phyloP scores from a whole-genome alignment of 2,888 invertebrate species.

The Pteria penguin region DNA sequence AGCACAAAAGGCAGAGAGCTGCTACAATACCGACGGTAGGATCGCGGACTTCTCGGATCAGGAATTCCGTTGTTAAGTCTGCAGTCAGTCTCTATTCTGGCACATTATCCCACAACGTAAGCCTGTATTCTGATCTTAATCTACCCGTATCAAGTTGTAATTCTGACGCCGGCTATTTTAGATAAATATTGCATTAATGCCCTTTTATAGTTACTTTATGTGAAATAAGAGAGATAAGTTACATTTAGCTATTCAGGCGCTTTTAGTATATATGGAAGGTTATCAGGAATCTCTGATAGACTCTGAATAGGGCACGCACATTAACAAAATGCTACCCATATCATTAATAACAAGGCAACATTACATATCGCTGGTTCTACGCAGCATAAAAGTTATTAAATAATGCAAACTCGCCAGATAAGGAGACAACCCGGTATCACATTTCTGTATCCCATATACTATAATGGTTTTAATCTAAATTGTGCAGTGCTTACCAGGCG shows the following conservation, averaged over 20 bases:
- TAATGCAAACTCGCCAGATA: too few relatives aligned
- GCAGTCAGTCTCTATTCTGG: not conserved
- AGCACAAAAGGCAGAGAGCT: not conserved
- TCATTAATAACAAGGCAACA: not conserved
- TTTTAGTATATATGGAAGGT: not conserved
- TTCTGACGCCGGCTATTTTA: slow-evolving; percentile 26
- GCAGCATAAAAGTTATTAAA: too few relatives aligned
- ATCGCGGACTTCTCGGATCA: not conserved
- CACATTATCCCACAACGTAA: not conserved
- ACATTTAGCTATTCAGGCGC: not conserved
- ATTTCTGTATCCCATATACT: too few relatives aligned
- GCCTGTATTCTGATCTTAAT: not conserved
- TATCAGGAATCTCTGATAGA: not conserved
- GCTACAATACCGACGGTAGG: not conserved
- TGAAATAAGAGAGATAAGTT: slow-evolving; percentile 4
- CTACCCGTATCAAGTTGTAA: slow-evolving; percentile 28
- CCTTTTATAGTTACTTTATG: slow-evolving; percentile 20
- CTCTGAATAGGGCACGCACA: not conserved
- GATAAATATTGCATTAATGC: slow-evolving; percentile 22
- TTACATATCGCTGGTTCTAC: too few relatives aligned
- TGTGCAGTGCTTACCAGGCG: too few relatives aligned
- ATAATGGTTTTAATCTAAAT: too few relatives aligned
- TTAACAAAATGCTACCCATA: not conserved
- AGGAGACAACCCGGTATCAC: too few relatives aligned
- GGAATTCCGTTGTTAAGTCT: not conserved